phyloP scores from a whole-genome alignment of 2,797 vertebrate genomes.

The Lepilemur ruficaudatus region DNA sequence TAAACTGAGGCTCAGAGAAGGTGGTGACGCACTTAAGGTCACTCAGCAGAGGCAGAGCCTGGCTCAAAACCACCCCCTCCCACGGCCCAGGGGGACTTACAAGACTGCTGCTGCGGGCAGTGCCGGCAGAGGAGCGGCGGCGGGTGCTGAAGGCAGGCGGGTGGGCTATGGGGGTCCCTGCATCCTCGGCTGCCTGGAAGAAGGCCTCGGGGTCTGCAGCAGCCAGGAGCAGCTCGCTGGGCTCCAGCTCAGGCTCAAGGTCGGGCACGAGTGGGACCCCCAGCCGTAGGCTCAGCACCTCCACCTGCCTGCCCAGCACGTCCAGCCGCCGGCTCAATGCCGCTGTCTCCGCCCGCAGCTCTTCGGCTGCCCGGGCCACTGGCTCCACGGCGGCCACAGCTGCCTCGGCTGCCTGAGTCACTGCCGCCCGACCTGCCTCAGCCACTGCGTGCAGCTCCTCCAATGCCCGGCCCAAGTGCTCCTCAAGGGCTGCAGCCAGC shows the following conservation, averaged over 20 bases:
- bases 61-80: background rate
- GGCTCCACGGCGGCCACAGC: conserved; percentile 81
- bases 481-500: conserved; percentile 78
- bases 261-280: conserved; percentile 71
- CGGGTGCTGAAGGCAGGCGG: conserved; percentile 87
- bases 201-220: conserved; percentile 82
- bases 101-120: conserved; percentile 82
- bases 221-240: conserved; percentile 83
- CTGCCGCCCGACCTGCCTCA: conserved; percentile 83
- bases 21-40: background rate
- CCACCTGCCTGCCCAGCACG: conserved; percentile 84
- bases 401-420: conserved; percentile 86
- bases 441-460: conserved; percentile 89
- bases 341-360: conserved; percentile 89
- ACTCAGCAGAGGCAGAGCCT: background rate
- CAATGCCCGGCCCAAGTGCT: conserved; percentile 81
- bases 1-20: conserved; percentile 52
- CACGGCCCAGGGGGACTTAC: conserved; percentile 82
- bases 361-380: conserved; percentile 80
- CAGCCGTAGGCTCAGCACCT: conserved; percentile 84
- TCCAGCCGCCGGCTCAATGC: conserved; percentile 89
- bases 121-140: conserved; percentile 84
- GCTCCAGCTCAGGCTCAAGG: conserved; percentile 77
- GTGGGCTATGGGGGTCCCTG: conserved; percentile 83
- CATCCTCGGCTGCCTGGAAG: conserved; percentile 81